Evolutionary conservation across 2,797 vertebrate species (phyloP), one percentile per base, ranked within the genome.

Genomic region (Eurystomus glaucurus): DNA sequence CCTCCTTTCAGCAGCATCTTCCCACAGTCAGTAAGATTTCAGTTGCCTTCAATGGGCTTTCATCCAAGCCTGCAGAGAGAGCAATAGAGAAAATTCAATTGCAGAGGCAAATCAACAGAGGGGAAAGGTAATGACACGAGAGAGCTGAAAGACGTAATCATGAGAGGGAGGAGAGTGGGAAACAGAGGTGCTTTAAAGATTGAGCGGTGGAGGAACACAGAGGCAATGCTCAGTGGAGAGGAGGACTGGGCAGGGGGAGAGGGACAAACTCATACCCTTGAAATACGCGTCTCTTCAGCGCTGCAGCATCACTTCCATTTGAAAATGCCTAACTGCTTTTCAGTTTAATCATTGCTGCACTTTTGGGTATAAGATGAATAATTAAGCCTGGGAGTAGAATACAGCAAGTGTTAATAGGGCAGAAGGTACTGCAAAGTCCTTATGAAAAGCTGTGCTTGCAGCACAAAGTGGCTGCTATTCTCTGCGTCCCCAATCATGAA

Each of bases 381-480:
- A 97, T 97, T 96, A 97, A 97, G 84, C 94, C 88, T 96, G 96
- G 90, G 93, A 97, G 92, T 92, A 96, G 94, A 96, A 92, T 93
- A 80, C 84, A 74, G 90, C 71, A 85, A 96, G 95, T 93, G 93
- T 91, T 96, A 96, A 96, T 85, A 96, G 94, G 92, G 96, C 94
- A 96, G 93, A 89, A 97, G 94, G 81, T 91, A 80, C 88, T 85
- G 90, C 88, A 83, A 85, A 95, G 92, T 91, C 94, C 93, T 97
- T 95, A 71, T 68, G 51, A 96, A 96, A 91, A 91, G 88, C 95
- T 92, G 90, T 71, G 74, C 95, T 96, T 94, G 95, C 90, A 93
- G 81, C 90, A 75, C 68, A 0, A 70, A 94, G 95, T 89, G 84
- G 78, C 88, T 96, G 84, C 75, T 92, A 80, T 66, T 94, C 88